Conservation (phyloP, 2,797 vertebrate species). For the Sebastiscus tertius region DNA sequence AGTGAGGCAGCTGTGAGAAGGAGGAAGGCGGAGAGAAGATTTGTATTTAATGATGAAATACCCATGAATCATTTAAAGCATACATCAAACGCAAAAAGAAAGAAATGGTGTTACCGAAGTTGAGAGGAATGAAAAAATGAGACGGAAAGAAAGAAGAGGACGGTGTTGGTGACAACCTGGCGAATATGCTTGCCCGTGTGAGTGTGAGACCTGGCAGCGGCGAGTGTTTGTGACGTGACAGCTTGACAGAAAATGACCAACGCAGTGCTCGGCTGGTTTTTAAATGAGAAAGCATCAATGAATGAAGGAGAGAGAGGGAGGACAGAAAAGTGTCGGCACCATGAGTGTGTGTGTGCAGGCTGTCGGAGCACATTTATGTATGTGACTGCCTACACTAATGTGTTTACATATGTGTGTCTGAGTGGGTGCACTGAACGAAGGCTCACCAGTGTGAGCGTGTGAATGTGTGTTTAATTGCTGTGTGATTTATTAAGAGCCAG, state of each 20-base stretch:
- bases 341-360: neutral
- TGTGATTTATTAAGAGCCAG: constrained; percentile 51
- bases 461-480: constrained; percentile 50
- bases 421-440: neutral
- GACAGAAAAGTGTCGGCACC: neutral
- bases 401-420: neutral
- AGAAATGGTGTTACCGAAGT: neutral
- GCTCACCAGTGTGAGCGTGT: constrained; percentile 17
- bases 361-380: neutral
- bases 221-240: constrained; percentile 37
- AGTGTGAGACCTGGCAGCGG: constrained; percentile 51
- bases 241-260: constrained; percentile 32
- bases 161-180: constrained; percentile 34
- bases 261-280: neutral
- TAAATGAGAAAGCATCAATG: constrained; percentile 15
- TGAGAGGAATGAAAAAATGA: constrained; percentile 1
- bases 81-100: constrained; percentile 26
- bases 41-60: neutral
- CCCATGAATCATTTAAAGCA: constrained; percentile 1
- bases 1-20: constrained; percentile 90
- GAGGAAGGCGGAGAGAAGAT: constrained; percentile 13
- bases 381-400: neutral
- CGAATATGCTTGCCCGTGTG: constrained; percentile 8
- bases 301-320: neutral
- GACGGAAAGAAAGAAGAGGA: constrained; percentile 21